Conservation (phyloP, 1,140 invertebrate species). For the Radopholus similis region DNA sequence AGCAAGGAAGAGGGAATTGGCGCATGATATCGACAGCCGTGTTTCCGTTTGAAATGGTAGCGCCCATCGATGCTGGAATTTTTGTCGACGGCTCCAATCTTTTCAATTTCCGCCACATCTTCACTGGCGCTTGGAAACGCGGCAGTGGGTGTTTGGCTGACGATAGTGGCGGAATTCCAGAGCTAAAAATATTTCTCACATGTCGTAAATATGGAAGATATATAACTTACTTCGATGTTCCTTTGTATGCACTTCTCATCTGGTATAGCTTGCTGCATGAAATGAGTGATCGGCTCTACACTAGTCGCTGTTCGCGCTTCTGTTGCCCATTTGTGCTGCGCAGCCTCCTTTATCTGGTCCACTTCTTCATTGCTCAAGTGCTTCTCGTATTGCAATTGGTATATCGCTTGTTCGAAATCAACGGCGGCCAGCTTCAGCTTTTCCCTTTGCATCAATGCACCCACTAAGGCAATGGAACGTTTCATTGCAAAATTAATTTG, state of each 20-base stretch:
- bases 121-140: background rate
- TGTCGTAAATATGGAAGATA: background rate
- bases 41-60: slow-evolving; percentile 30
- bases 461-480: slow-evolving; percentile 21
- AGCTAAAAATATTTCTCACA: slow-evolving; percentile 11
- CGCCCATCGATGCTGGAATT: slow-evolving; percentile 27
- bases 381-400: slow-evolving; percentile 7
- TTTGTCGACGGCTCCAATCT: background rate
- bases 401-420: slow-evolving; percentile 19
- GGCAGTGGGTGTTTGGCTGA: background rate
- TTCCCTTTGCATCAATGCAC: slow-evolving; percentile 15
- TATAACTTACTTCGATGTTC: slow-evolving; percentile 10
- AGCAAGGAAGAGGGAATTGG: slow-evolving; percentile 4
- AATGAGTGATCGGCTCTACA: too few species aligned
- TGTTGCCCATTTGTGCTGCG: background rate
- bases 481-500: slow-evolving; percentile 30
- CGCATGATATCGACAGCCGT: slow-evolving; percentile 23
- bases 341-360: background rate
- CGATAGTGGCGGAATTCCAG: slow-evolving; percentile 10
- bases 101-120: slow-evolving; percentile 15
- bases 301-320: background rate
- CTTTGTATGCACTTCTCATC: slow-evolving; percentile 7
- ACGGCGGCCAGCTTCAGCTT: slow-evolving; percentile 23
- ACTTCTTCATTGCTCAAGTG: background rate
- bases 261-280: background rate